phyloP scores from a whole-genome alignment of 2,888 invertebrate genomes.

The Nomada ruficornis region DNA sequence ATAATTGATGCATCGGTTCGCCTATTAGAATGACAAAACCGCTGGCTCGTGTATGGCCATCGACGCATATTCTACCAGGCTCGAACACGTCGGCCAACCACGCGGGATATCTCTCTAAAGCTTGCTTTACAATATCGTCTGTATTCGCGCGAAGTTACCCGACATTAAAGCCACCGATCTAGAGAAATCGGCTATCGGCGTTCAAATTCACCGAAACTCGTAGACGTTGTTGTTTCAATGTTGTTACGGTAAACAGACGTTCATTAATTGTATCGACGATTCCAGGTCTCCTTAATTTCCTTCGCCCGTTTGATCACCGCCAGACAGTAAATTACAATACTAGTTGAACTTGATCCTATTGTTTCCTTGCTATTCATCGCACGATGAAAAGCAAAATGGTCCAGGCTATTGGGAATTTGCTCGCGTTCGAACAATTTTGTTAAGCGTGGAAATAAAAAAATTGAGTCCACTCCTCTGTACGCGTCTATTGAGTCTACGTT shows the following conservation, averaged over 20 bases:
- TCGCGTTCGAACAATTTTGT: too few relatives aligned
- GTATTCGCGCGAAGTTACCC: slow-evolving; percentile 30
- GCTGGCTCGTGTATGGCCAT: slow-evolving; percentile 69
- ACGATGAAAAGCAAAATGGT: too few relatives aligned
- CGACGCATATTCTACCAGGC: slow-evolving; percentile 64
- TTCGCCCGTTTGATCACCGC: too few relatives aligned
- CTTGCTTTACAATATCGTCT: slow-evolving; percentile 41
- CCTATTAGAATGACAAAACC: slow-evolving; percentile 82
- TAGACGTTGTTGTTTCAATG: slow-evolving; percentile 22
- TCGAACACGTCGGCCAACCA: slow-evolving; percentile 56
- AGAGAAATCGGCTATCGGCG: slow-evolving; percentile 29
- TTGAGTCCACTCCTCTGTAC: too few relatives aligned
- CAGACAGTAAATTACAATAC: too few relatives aligned
- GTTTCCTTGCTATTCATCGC: too few relatives aligned
- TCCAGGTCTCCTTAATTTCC: slow-evolving; percentile 9
- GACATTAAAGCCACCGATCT: slow-evolving; percentile 39
- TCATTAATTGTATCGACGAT: slow-evolving; percentile 27
- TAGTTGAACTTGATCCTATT: too few relatives aligned
- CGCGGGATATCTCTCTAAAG: slow-evolving; percentile 45
- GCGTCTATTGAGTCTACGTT: too few relatives aligned
- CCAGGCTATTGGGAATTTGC: too few relatives aligned
- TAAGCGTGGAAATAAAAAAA: too few relatives aligned
- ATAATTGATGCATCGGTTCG: slow-evolving; percentile 82
- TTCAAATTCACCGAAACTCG: slow-evolving; percentile 45
- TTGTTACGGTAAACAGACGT: slow-evolving; percentile 9